Conservation (phyloP, 2,113 vertebrate species). For the Sylvicapra grimmia region DNA sequence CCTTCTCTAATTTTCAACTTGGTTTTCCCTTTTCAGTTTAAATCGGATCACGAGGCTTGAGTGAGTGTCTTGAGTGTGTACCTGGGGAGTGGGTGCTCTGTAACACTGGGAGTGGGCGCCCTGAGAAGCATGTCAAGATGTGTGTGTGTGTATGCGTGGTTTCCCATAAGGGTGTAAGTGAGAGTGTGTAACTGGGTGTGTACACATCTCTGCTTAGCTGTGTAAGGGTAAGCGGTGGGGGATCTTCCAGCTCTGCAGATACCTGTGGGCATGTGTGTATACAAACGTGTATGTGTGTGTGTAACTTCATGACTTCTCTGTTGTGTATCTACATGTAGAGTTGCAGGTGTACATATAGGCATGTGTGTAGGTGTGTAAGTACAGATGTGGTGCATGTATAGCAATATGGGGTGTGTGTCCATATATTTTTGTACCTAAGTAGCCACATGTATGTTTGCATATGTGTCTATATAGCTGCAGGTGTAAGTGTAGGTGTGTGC, state of each 20-base stretch:
- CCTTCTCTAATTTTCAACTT: constrained; percentile 66
- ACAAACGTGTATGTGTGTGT: background rate
- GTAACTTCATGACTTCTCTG: background rate
- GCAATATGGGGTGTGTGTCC: accelerated
- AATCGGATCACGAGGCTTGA: constrained; percentile 47
- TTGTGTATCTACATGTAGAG: too few species aligned
- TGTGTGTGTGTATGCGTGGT: background rate
- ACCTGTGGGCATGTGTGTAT: background rate
- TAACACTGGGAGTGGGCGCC: background rate
- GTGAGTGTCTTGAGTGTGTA: background rate
- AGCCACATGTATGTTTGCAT: background rate
- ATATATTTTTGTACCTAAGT: background rate
- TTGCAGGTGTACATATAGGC: accelerated
- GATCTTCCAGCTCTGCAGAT: background rate
- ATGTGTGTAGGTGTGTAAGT: too few species aligned
- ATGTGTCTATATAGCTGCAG: background rate
- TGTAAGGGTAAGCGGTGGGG: background rate
- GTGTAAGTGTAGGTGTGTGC: accelerated
- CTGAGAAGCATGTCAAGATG: background rate
- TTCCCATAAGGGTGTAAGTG: background rate
- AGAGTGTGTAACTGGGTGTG: background rate
- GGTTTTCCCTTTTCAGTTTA: constrained; percentile 42
- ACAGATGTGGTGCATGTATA: accelerated
- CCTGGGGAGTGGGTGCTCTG: background rate
- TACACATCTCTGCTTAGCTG: background rate